Evolutionary conservation across 2,113 vertebrate genomes (phyloP).

Genomic region (Antennarius striatus): DNA sequence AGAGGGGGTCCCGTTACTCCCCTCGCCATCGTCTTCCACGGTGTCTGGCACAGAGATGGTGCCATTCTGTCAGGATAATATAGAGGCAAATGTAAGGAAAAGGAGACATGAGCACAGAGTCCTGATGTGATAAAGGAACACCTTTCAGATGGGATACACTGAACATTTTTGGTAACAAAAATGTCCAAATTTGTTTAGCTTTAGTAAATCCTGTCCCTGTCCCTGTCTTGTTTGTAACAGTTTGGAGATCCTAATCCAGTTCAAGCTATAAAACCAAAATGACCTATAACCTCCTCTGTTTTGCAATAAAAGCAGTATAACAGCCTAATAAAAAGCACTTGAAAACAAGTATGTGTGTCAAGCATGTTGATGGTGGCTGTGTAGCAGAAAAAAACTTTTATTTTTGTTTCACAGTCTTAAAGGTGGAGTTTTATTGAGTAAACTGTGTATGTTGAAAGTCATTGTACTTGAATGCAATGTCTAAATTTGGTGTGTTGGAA

Average conservation of each 20-base stretch:
- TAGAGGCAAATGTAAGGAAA: not conserved
- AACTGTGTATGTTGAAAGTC: constrained; percentile 12
- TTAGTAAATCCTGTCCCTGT: not conserved
- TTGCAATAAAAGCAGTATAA: constrained; percentile 37
- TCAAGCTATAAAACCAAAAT: constrained; percentile 37
- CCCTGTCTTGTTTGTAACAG: not conserved
- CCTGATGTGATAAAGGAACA: constrained; percentile 72
- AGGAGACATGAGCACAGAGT: not conserved
- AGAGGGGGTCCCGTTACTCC: constrained; percentile 77
- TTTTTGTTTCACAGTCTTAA: constrained; percentile 22
- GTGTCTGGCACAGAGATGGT: constrained; percentile 71
- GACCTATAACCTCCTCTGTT: constrained; percentile 31
- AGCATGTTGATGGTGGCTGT: constrained; percentile 7
- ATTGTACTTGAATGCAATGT: constrained; percentile 22
- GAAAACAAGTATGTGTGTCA: constrained; percentile 13
- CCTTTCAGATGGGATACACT: constrained; percentile 3
- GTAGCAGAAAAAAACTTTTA: constrained; percentile 16
- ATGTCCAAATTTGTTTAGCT: too few relatives aligned
- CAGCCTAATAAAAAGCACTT: constrained; percentile 41
- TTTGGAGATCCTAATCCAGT: constrained; percentile 9
- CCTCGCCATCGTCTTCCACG: constrained; percentile 77
- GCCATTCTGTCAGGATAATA: constrained; percentile 77
- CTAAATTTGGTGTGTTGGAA: not conserved
- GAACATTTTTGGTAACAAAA: too few relatives aligned
- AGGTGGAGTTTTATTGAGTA: not conserved